These are phyloP conservation scores for Gracilinanus agilis DNA, from an alignment of 2,113 vertebrate species.

Conservation along the genomic window DNA sequence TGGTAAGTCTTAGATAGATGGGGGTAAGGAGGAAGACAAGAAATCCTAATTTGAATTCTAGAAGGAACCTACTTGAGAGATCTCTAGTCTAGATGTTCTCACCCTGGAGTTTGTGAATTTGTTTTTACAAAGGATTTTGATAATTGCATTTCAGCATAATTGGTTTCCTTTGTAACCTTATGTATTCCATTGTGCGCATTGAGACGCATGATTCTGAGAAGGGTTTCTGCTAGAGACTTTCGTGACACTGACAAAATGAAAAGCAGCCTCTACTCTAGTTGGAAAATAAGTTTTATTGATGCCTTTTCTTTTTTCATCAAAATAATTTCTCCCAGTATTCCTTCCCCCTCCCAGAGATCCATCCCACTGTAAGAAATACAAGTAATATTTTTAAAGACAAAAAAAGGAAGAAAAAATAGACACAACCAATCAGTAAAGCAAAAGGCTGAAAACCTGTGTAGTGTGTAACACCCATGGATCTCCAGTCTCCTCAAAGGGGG, in stretches of 20 bases:
- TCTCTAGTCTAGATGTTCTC: neutral
- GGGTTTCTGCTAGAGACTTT: neutral
- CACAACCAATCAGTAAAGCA: neutral
- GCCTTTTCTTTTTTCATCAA: neutral
- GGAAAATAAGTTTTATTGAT: neutral
- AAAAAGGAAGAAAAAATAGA: neutral
- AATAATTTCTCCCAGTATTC: neutral
- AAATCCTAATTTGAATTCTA: neutral
- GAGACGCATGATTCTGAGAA: neutral
- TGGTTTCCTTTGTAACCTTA: neutral
- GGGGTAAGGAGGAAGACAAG: constrained; percentile 4
- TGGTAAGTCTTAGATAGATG: constrained; percentile 86
- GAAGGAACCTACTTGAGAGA: neutral
- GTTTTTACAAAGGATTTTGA: neutral
- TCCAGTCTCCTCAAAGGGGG: neutral
- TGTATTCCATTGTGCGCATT: neutral
- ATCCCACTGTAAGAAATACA: neutral
- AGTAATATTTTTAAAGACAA: neutral
- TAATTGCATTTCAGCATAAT: neutral
- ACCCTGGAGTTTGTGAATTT: neutral
- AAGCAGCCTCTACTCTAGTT: neutral
- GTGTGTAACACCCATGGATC: neutral
- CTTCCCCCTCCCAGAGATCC: neutral
- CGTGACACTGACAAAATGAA: neutral
- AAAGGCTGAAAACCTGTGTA: neutral